phyloP scores from a whole-genome alignment of 2,113 vertebrate species.

The Prochilodus magdalenae region DNA sequence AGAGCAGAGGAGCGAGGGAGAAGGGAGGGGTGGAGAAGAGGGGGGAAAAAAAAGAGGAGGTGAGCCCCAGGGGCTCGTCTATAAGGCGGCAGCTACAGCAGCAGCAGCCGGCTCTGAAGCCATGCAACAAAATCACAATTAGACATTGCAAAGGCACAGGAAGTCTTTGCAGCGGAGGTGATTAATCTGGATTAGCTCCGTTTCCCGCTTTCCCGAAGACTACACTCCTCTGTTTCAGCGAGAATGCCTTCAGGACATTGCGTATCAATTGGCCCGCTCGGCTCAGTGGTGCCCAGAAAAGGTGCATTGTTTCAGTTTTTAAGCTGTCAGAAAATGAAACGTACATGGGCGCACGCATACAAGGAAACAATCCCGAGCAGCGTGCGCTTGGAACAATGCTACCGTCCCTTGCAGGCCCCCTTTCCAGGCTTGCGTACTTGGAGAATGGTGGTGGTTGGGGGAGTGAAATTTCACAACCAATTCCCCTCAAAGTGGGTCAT shows the following conservation, averaged over 20 bases:
- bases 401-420: neutral
- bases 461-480: neutral
- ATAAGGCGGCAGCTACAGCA: conserved; percentile 54
- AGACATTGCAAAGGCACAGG: conserved; percentile 71
- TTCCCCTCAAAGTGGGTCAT: conserved; percentile 23
- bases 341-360: neutral
- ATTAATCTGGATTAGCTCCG: conserved; percentile 69
- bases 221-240: neutral
- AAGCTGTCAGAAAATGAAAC: neutral
- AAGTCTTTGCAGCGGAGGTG: conserved; percentile 66
- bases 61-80: conserved; percentile 72
- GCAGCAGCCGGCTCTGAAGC: conserved; percentile 66
- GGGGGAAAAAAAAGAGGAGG: conserved; percentile 61
- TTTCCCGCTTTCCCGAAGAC: conserved; percentile 57
- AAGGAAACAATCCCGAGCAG: neutral
- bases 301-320: conserved; percentile 7
- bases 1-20: neutral
- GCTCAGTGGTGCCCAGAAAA: neutral
- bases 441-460: too few relatives aligned
- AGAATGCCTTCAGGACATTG: neutral
- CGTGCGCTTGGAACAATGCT: neutral
- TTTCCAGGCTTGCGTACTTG: neutral
- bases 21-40: neutral
- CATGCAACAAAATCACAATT: conserved; percentile 69
- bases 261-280: conserved; percentile 14